Evolutionary conservation across 2,888 invertebrate genomes (phyloP).

Genomic region (Drosophila meridiana): DNA sequence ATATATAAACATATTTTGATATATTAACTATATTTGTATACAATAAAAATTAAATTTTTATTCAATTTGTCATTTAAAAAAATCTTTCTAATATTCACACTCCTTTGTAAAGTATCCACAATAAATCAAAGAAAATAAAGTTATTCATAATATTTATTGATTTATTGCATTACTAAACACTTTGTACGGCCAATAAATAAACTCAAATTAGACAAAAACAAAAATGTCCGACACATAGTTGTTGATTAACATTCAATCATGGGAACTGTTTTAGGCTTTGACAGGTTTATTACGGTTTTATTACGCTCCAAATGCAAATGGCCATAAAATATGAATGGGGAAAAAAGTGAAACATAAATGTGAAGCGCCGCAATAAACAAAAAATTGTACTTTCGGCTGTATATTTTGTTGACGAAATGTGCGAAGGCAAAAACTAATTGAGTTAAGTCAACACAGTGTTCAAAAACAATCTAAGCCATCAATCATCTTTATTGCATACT

Average conservation of each 20-base stretch:
- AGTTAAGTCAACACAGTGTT: constrained; percentile 43
- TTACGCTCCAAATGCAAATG: constrained; percentile 8
- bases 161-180: not conserved
- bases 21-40: not conserved
- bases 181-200: not conserved
- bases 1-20: too few species aligned
- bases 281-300: constrained; percentile 24
- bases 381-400: constrained; percentile 23
- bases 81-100: not conserved
- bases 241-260: constrained; percentile 20
- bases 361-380: constrained; percentile 51
- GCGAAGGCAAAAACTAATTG: constrained; percentile 61
- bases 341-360: not conserved
- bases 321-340: constrained; percentile 6
- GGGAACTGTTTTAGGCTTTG: constrained; percentile 6
- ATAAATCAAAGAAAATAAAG: not conserved
- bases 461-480: constrained; percentile 58
- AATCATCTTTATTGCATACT: constrained; percentile 78
- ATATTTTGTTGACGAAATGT: constrained; percentile 39
- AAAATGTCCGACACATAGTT: not conserved
- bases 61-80: not conserved
- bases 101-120: not conserved
- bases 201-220: not conserved
- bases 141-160: not conserved
- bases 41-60: not conserved